phyloP scores from a whole-genome alignment of 2,113 vertebrate species.

The Prionailurus viverrinus region DNA sequence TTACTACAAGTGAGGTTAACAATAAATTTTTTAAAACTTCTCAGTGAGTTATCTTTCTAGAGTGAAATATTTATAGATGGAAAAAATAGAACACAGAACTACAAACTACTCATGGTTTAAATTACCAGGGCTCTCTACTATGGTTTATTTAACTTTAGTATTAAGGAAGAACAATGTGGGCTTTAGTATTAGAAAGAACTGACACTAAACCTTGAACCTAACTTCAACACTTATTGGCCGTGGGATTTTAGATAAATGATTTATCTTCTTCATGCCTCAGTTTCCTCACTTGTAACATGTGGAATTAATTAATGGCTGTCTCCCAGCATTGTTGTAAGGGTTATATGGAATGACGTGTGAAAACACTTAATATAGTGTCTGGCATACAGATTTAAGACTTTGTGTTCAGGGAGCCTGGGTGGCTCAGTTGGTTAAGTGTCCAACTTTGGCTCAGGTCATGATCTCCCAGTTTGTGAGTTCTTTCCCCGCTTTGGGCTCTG shows the following conservation, averaged over 20 bases:
- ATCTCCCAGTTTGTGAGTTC: no score
- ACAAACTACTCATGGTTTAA: background rate
- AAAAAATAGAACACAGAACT: background rate
- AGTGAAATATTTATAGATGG: background rate
- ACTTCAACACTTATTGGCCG: background rate
- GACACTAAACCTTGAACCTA: background rate
- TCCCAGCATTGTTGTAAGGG: background rate
- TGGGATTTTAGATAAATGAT: conserved; percentile 10
- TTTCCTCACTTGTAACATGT: conserved; percentile 33
- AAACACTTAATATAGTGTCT: background rate
- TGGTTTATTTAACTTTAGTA: background rate
- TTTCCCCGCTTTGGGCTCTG: no score
- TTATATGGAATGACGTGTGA: background rate
- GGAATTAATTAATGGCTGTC: conserved; percentile 9
- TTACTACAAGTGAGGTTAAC: background rate
- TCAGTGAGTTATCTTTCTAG: background rate
- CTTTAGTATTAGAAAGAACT: background rate
- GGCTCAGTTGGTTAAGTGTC: no score
- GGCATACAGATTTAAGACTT: background rate
- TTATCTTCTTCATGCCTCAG: conserved; percentile 5
- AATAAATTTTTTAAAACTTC: conserved; percentile 5
- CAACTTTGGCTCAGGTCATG: no score
- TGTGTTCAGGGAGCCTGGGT: background rate
- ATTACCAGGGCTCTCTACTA: background rate
- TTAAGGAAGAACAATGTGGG: background rate